A percentile compares a stretch with the other conserved stretches of the same genome.
Evolutionary conservation across 2,888 invertebrate species (phyloP).

Genomic region (Atethmia centrago): DNA sequence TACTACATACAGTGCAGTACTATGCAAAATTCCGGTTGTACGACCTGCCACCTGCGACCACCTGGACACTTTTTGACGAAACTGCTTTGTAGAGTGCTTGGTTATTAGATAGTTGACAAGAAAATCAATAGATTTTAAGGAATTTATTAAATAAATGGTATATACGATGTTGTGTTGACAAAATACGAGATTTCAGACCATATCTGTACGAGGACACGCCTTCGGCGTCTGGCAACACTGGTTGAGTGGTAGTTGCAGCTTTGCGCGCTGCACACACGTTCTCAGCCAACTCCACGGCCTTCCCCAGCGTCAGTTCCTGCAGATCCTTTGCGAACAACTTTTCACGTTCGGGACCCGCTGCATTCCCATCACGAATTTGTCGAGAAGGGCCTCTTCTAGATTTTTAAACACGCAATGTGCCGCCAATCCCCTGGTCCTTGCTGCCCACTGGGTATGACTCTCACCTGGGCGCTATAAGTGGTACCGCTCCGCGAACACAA

Average conservation of each 20-base stretch:
- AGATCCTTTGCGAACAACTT: neutral
- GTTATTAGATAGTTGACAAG: too few species aligned
- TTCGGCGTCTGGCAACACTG: too few species aligned
- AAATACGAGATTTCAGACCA: too few species aligned
- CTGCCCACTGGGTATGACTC: slow-evolving; percentile 1
- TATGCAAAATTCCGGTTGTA: too few species aligned
- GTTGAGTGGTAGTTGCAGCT: neutral
- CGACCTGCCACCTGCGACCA: too few species aligned
- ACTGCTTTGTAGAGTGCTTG: too few species aligned
- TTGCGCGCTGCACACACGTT: neutral
- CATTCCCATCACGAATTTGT: neutral
- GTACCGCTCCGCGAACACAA: neutral
- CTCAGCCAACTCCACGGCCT: neutral
- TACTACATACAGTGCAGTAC: too few species aligned
- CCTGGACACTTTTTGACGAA: too few species aligned
- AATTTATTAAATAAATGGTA: too few species aligned
- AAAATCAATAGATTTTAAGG: too few species aligned
- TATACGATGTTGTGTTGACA: too few species aligned
- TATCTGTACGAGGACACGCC: too few species aligned
- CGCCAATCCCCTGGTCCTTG: neutral
- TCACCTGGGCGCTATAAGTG: neutral
- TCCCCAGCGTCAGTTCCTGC: neutral
- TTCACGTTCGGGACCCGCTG: neutral
- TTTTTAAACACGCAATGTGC: neutral
- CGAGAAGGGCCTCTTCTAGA: neutral